These are phyloP conservation scores for Solenopsis invicta DNA, from an alignment of 1,140 invertebrate species.

Conservation along the genomic window DNA sequence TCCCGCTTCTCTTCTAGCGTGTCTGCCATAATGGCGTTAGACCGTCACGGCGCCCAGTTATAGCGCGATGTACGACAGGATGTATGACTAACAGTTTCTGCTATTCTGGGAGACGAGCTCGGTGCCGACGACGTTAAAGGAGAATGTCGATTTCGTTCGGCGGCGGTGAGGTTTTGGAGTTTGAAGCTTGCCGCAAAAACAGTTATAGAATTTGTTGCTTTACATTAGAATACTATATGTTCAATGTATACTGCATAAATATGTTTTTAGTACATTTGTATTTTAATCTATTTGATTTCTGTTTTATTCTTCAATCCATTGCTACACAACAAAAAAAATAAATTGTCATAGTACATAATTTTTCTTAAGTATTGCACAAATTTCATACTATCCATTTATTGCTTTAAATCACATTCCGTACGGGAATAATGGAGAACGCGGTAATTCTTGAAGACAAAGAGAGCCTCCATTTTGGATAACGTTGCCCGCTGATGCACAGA, in stretches of 20 bases:
- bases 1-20: constrained; percentile 68
- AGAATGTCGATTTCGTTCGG: constrained; percentile 48
- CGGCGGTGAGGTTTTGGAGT: constrained; percentile 11
- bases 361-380: not conserved
- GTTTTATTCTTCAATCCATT: not conserved
- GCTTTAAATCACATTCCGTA: not conserved
- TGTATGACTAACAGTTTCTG: constrained; percentile 83
- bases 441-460: not conserved
- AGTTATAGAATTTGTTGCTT: constrained; percentile 10
- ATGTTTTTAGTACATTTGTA: not conserved
- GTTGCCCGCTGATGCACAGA: constrained; percentile 8
- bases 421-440: not conserved
- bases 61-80: constrained; percentile 83
- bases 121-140: constrained; percentile 51
- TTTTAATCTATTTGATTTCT: not conserved
- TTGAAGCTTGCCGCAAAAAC: not conserved
- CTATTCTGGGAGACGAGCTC: constrained; percentile 84
- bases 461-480: constrained; percentile 83
- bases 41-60: constrained; percentile 76
- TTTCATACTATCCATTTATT: not conserved
- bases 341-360: not conserved
- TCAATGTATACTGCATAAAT: not conserved
- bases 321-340: not conserved
- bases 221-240: not conserved
- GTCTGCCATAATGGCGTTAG: constrained; percentile 79